Percentiles rank a stretch among this genome's conserved stretches.
phyloP scores from a whole-genome alignment of 2,797 vertebrate species.

The Linurgus olivaceus region DNA sequence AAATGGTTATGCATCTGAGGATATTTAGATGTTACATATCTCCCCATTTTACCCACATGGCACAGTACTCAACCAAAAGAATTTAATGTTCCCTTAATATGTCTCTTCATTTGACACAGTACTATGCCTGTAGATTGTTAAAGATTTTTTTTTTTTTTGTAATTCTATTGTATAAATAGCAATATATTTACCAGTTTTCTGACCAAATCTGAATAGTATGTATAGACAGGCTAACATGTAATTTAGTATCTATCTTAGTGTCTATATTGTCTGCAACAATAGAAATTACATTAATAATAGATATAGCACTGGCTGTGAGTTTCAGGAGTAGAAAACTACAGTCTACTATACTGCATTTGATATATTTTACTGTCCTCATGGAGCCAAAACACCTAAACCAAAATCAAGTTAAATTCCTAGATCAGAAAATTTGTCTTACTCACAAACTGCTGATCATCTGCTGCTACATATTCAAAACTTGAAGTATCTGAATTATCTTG shows the following conservation, averaged over 20 bases:
- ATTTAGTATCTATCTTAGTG: neutral
- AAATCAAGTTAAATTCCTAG: neutral
- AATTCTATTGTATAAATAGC: neutral
- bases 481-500: neutral
- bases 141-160: neutral
- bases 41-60: neutral
- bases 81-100: neutral
- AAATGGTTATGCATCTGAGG: neutral
- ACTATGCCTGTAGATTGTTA: neutral
- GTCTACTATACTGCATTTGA: neutral
- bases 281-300: neutral
- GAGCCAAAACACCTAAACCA: neutral
- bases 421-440: neutral
- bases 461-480: neutral
- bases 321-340: neutral
- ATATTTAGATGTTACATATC: neutral
- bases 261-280: neutral
- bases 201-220: neutral
- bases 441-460: neutral
- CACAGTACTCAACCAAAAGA: neutral
- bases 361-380: neutral
- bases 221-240: accelerated
- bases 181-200: neutral
- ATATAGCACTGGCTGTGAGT: neutral
- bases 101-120: neutral